Evolutionary conservation across 2,888 invertebrate species (phyloP).

Genomic region (Nycteola revayana): DNA sequence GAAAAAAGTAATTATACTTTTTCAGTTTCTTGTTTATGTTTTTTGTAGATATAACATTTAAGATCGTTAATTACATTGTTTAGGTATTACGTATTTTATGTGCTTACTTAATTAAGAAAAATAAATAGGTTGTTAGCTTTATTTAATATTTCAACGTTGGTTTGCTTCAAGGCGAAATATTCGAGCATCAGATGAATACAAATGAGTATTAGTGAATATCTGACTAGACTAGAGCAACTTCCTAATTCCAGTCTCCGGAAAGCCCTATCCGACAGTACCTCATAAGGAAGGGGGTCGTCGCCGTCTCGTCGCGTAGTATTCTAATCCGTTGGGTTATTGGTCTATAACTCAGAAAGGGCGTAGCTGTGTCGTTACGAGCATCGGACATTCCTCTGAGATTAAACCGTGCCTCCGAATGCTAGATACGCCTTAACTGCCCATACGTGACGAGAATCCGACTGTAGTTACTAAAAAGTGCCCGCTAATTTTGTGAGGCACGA

Average conservation of each 20-base stretch:
- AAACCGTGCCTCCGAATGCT: constrained; percentile 51
- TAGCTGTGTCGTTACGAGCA: constrained; percentile 61
- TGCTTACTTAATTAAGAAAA: too few relatives aligned
- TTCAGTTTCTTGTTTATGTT: neutral
- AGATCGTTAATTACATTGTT: constrained; percentile 4
- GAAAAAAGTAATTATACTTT: constrained; percentile 19
- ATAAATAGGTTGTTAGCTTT: too few relatives aligned
- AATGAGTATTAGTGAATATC: constrained; percentile 20
- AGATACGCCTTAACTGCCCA: constrained; percentile 45
- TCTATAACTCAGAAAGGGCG: constrained; percentile 64
- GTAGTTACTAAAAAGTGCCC: constrained; percentile 49
- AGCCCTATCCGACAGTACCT: constrained; percentile 36
- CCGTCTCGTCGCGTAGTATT: constrained; percentile 57
- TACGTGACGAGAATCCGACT: constrained; percentile 57
- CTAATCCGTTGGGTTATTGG: constrained; percentile 67
- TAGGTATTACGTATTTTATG: too few relatives aligned
- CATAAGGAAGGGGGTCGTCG: constrained; percentile 44
- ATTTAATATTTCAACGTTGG: too few relatives aligned
- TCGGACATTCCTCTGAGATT: constrained; percentile 68
- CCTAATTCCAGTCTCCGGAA: constrained; percentile 33
- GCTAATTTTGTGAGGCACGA: constrained; percentile 53
- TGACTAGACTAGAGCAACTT: constrained; percentile 26
- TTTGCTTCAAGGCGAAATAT: constrained; percentile 8
- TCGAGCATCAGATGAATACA: constrained; percentile 12
- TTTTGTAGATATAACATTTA: constrained; percentile 2